phyloP scores from a whole-genome alignment of 92 coral and sea anemone genomes.

The Bergia sp. region DNA sequence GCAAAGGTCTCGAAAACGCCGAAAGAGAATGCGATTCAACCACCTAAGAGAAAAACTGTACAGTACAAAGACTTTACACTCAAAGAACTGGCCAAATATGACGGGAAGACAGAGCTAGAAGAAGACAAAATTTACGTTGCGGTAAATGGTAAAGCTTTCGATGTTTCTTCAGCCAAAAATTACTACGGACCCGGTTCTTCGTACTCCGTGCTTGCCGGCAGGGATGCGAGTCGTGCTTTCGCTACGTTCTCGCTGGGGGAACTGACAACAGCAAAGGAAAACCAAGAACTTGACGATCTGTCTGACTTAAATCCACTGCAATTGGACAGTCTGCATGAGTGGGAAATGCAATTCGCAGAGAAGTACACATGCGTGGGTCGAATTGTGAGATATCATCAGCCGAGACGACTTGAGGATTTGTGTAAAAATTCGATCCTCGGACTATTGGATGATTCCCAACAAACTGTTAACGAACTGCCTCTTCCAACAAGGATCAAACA shows the following conservation, averaged over 20 bases:
- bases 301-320: conserved; percentile 88
- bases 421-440: conserved; percentile 64
- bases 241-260: conserved; percentile 80
- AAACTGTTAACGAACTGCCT: conserved; percentile 49
- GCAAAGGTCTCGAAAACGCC: conserved; percentile 37
- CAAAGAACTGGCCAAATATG: conserved; percentile 62
- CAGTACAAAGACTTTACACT: conserved; percentile 63
- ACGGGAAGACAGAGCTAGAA: conserved; percentile 53
- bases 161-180: conserved; percentile 76
- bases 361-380: conserved; percentile 82
- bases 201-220: conserved; percentile 79
- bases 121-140: conserved; percentile 79
- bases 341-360: conserved; percentile 88
- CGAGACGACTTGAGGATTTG: conserved; percentile 69
- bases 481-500: conserved; percentile 45
- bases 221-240: conserved; percentile 97
- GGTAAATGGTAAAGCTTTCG: conserved; percentile 89
- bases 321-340: conserved; percentile 78
- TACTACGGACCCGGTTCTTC: conserved; percentile 79
- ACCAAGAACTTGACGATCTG: conserved; percentile 72
- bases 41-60: background rate
- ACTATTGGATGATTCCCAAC: conserved; percentile 13
- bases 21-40: background rate
- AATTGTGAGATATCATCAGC: conserved; percentile 80
- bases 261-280: conserved; percentile 36